Base-by-base conservation (phyloP, 92 coral and sea anemone genomes). In the Galaxea fascicularis region DNA sequence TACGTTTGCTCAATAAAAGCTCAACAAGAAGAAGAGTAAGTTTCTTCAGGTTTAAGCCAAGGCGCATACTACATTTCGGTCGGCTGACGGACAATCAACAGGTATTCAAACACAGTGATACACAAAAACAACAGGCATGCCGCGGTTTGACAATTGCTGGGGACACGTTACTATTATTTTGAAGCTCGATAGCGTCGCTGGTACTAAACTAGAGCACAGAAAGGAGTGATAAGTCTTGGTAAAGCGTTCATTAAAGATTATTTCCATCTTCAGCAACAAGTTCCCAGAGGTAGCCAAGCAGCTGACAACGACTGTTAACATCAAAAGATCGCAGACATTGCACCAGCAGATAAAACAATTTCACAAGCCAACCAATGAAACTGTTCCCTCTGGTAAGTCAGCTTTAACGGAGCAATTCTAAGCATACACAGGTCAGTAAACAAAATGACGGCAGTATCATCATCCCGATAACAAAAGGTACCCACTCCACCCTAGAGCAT, bases 281-380 rank as follows among this genome's bases (percentile, higher is more conserved):
- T 81, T 69, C 45, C 85, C 85, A 14, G 67, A 81, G 9, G 77
- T 81, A 25, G 76, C 77, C 24, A 16, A 56, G 29, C 77, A 81
- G 57, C 85, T 81, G 8, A 69, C 47, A 49, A n/a, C n/a, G 52
- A 69, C 52, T 53, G 41, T 52, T 51, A 8, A 68, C 77, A 69
- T 28, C 25, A 67, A 68, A 31, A 26, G n/a, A 29, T 66, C 85
- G 12, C 8, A 20, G 6, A 20, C 54, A 21, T 0, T 52, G 9
- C 4, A 21, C 21, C 56, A 69, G 77, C 20, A 54, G 22, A 44
- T 8, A 39, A 39, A 13, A 10, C 10, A 27, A 17, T 47, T 12
- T 10, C 51, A 31, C 17, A 68, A 68, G 29, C 35, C 49, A 26
- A 31, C 1, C 25, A 14, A 78, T 17, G 31, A 52, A 25, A 47